phyloP scores from a whole-genome alignment of 2,797 vertebrate genomes.

The Mastacembelus armatus region DNA sequence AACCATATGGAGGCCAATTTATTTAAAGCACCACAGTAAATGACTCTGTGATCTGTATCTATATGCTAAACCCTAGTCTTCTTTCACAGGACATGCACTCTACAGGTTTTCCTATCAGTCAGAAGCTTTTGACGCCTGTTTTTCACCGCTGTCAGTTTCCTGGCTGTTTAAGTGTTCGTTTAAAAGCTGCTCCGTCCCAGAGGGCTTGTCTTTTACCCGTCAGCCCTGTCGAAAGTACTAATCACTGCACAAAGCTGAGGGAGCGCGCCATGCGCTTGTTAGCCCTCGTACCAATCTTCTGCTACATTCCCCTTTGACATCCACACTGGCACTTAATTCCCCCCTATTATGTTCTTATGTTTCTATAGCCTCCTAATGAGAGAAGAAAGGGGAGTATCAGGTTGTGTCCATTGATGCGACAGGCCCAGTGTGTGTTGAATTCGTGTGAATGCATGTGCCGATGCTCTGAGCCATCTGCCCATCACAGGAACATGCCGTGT shows the following conservation, averaged over 20 bases:
- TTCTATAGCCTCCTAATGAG: slow-evolving; percentile 92
- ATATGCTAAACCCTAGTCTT: slow-evolving; percentile 45
- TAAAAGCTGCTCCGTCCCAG: slow-evolving; percentile 73
- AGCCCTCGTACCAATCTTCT: slow-evolving; percentile 73
- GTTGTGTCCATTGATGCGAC: slow-evolving; percentile 94
- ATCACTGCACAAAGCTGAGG: slow-evolving; percentile 77
- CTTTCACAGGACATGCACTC: slow-evolving; percentile 44
- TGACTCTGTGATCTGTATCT: slow-evolving; percentile 52
- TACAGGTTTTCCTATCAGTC: slow-evolving; percentile 36
- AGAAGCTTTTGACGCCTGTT: slow-evolving; percentile 28
- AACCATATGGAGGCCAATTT: no score
- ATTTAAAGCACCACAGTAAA: no score
- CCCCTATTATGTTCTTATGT: slow-evolving; percentile 96
- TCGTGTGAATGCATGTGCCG: slow-evolving; percentile 92
- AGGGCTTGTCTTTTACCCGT: slow-evolving; percentile 82
- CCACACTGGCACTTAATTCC: slow-evolving; percentile 99
- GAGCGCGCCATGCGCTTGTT: slow-evolving; percentile 71
- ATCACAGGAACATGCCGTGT: slow-evolving; percentile 92
- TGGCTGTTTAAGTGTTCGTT: slow-evolving; percentile 80
- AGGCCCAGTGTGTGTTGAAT: slow-evolving; percentile 74
- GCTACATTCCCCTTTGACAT: slow-evolving; percentile 80
- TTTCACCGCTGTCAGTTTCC: slow-evolving; percentile 55
- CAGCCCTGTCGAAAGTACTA: slow-evolving; percentile 75
- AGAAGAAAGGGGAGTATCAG: slow-evolving; percentile 94
- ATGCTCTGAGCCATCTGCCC: slow-evolving; percentile 94